Conservation (phyloP, 2,797 vertebrate species). For the Podarcis siculus region DNA sequence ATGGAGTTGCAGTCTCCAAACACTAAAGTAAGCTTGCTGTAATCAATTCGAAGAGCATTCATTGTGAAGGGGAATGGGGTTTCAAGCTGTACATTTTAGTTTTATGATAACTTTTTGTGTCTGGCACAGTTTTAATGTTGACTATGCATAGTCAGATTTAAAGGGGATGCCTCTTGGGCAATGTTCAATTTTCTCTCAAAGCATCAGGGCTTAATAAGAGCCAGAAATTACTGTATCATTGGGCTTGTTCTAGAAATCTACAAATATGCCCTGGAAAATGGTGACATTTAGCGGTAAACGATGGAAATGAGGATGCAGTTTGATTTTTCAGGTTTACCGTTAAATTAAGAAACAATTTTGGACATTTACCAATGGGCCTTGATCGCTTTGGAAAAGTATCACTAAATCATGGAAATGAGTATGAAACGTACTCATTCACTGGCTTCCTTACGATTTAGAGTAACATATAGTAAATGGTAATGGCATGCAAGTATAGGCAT, state of each 20-base stretch:
- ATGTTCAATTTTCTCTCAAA: slow-evolving; percentile 3
- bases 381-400: neutral
- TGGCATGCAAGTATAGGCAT: neutral
- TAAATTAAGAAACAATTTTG: neutral
- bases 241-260: neutral
- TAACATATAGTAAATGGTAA: neutral
- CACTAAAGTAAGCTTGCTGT: slow-evolving; percentile 13
- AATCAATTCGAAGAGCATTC: slow-evolving; percentile 32
- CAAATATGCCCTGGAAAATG: neutral
- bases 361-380: neutral
- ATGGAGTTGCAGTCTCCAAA: slow-evolving; percentile 21
- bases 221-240: neutral
- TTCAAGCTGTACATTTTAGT: slow-evolving; percentile 1
- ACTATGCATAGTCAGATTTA: slow-evolving; percentile 10
- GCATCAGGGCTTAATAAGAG: slow-evolving; percentile 10
- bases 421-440: neutral
- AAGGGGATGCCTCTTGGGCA: slow-evolving; percentile 23
- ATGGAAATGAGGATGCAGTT: neutral
- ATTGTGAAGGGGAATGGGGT: slow-evolving; percentile 22
- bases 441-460: neutral
- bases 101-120: slow-evolving; percentile 17
- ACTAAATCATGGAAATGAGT: neutral
- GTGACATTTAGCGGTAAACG: slow-evolving; percentile 2
- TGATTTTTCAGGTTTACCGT: neutral
- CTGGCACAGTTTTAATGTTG: slow-evolving; percentile 28